phyloP scores from a whole-genome alignment of 2,888 invertebrate species.

The Sympetrum striolatum region DNA sequence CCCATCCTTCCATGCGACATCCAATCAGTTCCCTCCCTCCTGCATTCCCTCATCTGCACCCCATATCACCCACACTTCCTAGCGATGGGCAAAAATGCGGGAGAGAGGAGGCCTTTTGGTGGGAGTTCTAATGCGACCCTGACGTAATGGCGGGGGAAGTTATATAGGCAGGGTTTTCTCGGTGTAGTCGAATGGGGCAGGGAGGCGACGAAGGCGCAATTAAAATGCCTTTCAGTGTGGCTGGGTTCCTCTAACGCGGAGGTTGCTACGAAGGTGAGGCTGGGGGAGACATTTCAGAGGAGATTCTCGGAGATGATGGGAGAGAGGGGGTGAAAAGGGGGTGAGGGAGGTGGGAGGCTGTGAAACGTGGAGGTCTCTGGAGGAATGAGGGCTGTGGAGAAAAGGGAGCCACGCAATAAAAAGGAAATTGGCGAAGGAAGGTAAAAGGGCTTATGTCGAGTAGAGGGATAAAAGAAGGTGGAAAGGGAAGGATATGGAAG shows the following conservation, averaged over 20 bases:
- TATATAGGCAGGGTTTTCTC: neutral
- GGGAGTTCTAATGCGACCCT: neutral
- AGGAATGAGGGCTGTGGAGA: neutral
- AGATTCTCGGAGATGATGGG: neutral
- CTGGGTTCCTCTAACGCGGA: neutral
- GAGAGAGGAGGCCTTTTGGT: neutral
- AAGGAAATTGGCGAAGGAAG: conserved; percentile 23
- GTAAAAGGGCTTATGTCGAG: neutral
- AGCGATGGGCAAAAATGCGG: neutral
- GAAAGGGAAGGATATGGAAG: neutral
- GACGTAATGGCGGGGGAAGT: neutral
- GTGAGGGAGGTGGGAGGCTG: neutral
- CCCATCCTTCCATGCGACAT: neutral
- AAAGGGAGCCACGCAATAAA: neutral
- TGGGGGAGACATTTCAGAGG: conserved; percentile 4
- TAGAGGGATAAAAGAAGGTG: neutral
- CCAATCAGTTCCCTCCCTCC: neutral
- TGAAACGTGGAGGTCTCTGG: neutral
- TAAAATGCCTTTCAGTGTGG: conserved; percentile 40
- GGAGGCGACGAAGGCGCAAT: conserved; percentile 29
- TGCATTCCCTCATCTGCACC: neutral
- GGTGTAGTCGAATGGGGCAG: neutral
- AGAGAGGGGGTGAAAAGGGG: neutral
- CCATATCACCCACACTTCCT: neutral
- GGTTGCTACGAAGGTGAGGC: neutral